phyloP scores from a whole-genome alignment of 2,888 invertebrate genomes.

The Hirtodrosophila alboralis region DNA sequence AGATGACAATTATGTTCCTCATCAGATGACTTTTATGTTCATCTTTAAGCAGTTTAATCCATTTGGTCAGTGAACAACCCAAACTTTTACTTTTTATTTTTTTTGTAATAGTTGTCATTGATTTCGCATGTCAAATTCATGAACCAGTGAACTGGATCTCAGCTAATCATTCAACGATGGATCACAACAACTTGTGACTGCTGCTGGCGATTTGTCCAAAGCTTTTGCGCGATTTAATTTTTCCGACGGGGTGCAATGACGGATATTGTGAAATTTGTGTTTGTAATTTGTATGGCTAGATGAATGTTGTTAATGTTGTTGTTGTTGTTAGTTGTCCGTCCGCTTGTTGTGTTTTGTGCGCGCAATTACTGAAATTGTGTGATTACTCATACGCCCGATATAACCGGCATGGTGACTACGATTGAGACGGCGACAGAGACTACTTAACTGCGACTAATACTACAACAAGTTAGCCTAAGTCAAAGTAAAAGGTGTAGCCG shows the following conservation, averaged over 20 bases:
- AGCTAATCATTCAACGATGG: slow-evolving; percentile 50
- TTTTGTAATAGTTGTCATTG: slow-evolving; percentile 7
- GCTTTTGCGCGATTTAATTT: slow-evolving; percentile 62
- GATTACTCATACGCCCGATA: slow-evolving; percentile 79
- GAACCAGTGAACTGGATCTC: slow-evolving; percentile 55
- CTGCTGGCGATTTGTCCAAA: slow-evolving; percentile 67
- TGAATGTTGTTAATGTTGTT: slow-evolving; percentile 9
- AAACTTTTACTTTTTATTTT: slow-evolving; percentile 3
- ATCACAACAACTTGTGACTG: slow-evolving; percentile 18
- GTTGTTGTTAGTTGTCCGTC: slow-evolving; percentile 35
- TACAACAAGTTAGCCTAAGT: slow-evolving; percentile 21
- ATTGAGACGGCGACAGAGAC: slow-evolving; percentile 21
- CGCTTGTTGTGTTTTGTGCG: slow-evolving; percentile 50
- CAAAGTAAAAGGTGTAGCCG: slow-evolving; percentile 75
- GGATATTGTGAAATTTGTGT: slow-evolving; percentile 78
- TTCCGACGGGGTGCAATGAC: slow-evolving; percentile 75
- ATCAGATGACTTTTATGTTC: too few relatives aligned
- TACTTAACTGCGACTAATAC: slow-evolving; percentile 50
- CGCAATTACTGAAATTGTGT: slow-evolving; percentile 78
- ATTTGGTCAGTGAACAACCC: too few relatives aligned
- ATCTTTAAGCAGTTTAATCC: too few relatives aligned
- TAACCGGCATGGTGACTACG: slow-evolving; percentile 70
- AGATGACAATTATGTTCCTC: too few relatives aligned
- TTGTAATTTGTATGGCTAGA: slow-evolving; percentile 70
- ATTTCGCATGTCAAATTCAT: slow-evolving; percentile 21